These are phyloP conservation scores for Saxidomus purpurata DNA, from an alignment of 1,140 invertebrate genomes.

Conservation along the genomic window DNA sequence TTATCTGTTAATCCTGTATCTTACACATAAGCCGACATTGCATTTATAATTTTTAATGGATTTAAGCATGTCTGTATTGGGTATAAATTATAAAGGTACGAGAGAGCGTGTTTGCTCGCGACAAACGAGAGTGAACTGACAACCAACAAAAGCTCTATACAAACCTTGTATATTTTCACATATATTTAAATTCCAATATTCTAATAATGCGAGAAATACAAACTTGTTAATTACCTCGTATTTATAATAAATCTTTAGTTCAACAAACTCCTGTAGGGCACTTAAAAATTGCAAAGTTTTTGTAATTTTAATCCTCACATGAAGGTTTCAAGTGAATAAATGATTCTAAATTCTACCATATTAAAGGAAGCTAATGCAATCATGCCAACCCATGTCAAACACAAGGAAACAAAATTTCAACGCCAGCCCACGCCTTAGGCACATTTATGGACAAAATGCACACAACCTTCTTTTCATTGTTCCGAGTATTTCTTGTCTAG, in stretches of 20 bases:
- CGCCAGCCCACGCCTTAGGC: no score
- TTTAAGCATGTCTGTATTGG: neutral
- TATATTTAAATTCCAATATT: neutral
- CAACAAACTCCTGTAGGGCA: neutral
- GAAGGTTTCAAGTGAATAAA: no score
- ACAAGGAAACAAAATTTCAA: no score
- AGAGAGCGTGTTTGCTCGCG: neutral
- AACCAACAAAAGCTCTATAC: slow-evolving; percentile 1
- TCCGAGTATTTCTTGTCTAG: no score
- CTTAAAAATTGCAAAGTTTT: neutral
- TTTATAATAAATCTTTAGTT: neutral
- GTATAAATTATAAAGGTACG: neutral
- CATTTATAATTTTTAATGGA: neutral
- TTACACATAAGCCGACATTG: neutral
- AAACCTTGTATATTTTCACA: slow-evolving; percentile 4
- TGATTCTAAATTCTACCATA: no score
- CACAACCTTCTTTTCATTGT: no score
- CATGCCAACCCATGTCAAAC: no score
- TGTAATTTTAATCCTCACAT: neutral
- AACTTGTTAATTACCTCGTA: neutral
- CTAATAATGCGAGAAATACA: neutral
- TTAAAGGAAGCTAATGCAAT: no score
- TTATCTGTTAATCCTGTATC: neutral
- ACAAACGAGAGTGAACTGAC: neutral
- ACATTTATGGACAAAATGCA: no score